Base-by-base conservation (phyloP, 1,140 invertebrate genomes). In the Orussus abietinus region DNA sequence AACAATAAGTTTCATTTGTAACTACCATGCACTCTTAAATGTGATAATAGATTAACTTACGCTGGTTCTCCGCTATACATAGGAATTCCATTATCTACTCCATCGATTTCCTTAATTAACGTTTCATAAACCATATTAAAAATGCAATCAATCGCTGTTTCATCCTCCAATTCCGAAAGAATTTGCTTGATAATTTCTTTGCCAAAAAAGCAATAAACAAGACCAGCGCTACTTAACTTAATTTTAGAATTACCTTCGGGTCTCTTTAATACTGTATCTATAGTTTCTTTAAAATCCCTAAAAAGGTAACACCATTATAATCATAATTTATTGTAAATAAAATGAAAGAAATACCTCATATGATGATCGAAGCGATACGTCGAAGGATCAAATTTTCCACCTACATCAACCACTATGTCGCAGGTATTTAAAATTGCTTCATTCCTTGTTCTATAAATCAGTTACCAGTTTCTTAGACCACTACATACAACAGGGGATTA, bases 381-480 rank as follows among this genome's bases (percentile, higher is more conserved):
- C 2, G 69, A 62, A 33, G 83, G 84, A 75, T 98, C 80, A 73
- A 88, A 99, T 11, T 83, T 80, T 4, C 79, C 84, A n/a, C 96
- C 96, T 17, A 99, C 95, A 76, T 99, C 96, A 3, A 99, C 85
- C 13, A 99, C 91, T 51, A 98, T 85, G 63, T 97, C 91, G 76
- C 94, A 98, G 4, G 79, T 80, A 9, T 86, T 77, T 28, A 98
- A 74, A 45, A 88, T 45, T 17, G 60, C 55, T n/a, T 65, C 52
- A 61, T 88, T 78, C 35, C 88, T 61, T 5, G 82, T 80, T 62
- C 70, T 73, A 45, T 32, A 51, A 61, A 19, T 38, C 10, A 32
- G 14, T 32, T 9, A 14, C 7, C 20, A 13, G 6, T 5, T 15
- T 15, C 17, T 19, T 15, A 36, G 5, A 36, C 6, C 5, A 13